A percentile compares a stretch with the other conserved stretches of the same genome.
Evolutionary conservation across 2,797 vertebrate species (phyloP).

Genomic region (Phaenicophaeus curvirostris): DNA sequence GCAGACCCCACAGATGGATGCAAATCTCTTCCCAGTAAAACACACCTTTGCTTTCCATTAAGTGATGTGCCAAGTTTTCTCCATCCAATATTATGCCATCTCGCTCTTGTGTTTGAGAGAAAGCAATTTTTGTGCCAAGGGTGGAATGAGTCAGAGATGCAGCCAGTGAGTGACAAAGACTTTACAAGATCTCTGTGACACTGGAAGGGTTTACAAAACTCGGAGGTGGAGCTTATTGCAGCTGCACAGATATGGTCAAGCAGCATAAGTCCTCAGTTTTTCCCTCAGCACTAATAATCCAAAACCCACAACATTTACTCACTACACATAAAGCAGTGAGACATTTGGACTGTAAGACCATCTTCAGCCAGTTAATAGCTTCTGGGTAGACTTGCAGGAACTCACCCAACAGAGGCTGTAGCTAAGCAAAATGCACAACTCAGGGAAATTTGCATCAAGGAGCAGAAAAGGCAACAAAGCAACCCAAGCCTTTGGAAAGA

Average conservation of each 20-base stretch:
- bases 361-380: neutral
- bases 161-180: neutral
- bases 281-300: neutral
- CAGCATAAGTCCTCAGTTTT: neutral
- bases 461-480: neutral
- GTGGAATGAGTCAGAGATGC: neutral
- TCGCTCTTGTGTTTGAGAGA: neutral
- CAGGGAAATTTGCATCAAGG: neutral
- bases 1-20: neutral
- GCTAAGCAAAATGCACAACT: too few relatives aligned
- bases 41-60: neutral
- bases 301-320: neutral
- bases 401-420: fast-evolving
- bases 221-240: neutral
- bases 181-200: neutral
- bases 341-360: neutral
- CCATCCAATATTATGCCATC: neutral
- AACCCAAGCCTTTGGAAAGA: neutral
- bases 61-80: neutral
- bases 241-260: neutral
- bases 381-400: neutral
- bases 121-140: neutral
- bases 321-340: neutral
- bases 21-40: neutral
- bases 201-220: neutral